phyloP scores from a whole-genome alignment of 1,140 invertebrate genomes.

The Tetragnatha versicolor region DNA sequence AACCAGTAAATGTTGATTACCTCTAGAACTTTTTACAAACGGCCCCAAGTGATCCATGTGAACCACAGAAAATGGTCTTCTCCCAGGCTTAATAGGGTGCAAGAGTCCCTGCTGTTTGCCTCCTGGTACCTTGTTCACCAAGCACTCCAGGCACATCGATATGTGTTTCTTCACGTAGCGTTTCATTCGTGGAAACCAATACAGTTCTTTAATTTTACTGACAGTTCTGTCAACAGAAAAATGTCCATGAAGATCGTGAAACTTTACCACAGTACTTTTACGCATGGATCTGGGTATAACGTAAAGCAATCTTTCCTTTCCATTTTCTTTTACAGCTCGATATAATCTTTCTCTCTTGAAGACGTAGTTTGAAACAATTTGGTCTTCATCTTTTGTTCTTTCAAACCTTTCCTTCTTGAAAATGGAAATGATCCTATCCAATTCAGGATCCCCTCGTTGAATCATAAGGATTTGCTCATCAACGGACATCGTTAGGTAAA shows the following conservation, averaged over 20 bases:
- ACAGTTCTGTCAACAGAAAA: slow-evolving; percentile 11
- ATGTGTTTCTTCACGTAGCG: background rate
- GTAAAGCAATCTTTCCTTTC: background rate
- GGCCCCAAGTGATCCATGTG: background rate
- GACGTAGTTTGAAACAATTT: background rate
- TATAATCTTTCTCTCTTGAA: background rate
- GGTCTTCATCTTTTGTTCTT: background rate
- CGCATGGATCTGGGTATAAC: background rate
- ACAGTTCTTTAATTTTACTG: background rate
- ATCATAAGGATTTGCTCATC: slow-evolving; percentile 8
- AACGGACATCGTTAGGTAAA: background rate
- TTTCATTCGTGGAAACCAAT: slow-evolving; percentile 5
- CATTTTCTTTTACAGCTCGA: background rate
- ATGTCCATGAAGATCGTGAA: background rate
- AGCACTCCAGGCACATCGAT: background rate
- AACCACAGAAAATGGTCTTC: background rate
- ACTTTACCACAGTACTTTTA: background rate
- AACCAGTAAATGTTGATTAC: background rate
- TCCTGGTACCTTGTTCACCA: background rate
- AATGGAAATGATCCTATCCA: no score
- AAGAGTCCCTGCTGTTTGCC: slow-evolving; percentile 18
- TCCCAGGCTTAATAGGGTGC: background rate
- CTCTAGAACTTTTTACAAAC: background rate
- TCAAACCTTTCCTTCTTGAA: background rate
- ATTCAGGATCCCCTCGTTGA: no score